Evolutionary conservation across 2,797 vertebrate species (phyloP), one percentile per base, ranked within the genome.

Genomic region (Rousettus madagascariensis): DNA sequence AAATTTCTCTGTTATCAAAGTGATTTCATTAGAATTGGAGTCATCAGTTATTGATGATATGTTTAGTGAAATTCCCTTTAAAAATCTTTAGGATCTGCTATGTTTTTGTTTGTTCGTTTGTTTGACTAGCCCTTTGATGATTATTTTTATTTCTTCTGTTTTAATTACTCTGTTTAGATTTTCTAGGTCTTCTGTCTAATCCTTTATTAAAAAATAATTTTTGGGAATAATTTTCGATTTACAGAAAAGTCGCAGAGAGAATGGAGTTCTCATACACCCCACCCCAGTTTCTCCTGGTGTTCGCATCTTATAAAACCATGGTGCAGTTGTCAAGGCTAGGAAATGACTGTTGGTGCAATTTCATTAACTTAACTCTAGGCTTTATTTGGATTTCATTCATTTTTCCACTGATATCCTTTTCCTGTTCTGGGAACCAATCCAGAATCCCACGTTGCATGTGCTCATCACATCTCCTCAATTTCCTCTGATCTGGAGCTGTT

Each of bases 81-180:
- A 55, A n/a, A 80, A 65, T 11, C 24, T 57, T 68, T 28, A 74
- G 59, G 28, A 26, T 1, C 7, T 41, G 13, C 0, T 13, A 57
- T 49, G 5, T 51, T 71, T 80, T 78, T 75, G 8, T 90, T 78
- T 80, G 10, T 90, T 78, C 71, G 55, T n/a, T 89, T 85, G 33
- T 65, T 1, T 10, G 33, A 7, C 3, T 15, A 87, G 82, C n/a
- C 12, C 16, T 94, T 71, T 77, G 53, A 57, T 78, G 8, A 51
- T 83, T 69, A 91, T 8, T 94, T 84, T 77, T 87, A 82, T 69
- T 63, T 71, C 49, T 65, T 90, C 19, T 19, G 10, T 65, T 95
- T 91, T 91, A 84, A 72, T 69, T 80, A 20, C 6, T 77, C 28
- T 87, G 13, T 49, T 83, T 65, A 71, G 65, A 49, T 63, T 82